Evolutionary conservation across 2,888 invertebrate species (phyloP).

Genomic region (Mesoligia furuncula): DNA sequence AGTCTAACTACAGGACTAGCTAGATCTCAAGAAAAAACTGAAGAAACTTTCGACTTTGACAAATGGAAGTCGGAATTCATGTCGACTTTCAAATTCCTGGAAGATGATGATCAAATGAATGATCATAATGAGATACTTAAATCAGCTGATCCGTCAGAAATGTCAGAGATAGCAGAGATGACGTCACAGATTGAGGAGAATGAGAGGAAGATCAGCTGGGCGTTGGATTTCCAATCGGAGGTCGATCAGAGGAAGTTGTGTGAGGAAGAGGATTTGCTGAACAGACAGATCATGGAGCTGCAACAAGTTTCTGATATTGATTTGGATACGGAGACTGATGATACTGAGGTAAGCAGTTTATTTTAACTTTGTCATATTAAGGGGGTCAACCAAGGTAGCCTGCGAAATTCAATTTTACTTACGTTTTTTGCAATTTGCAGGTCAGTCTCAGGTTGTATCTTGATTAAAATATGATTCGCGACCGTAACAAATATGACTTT

Average conservation of each 20-base stretch:
- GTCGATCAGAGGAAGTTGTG: constrained; percentile 94
- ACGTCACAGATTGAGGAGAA: constrained; percentile 89
- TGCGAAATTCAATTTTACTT: no score
- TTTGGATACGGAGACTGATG: constrained; percentile 95
- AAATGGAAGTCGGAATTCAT: constrained; percentile 87
- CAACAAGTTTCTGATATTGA: constrained; percentile 93
- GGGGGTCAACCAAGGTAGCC: not conserved
- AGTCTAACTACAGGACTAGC: constrained; percentile 84
- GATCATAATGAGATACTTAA: constrained; percentile 85
- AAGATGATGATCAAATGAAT: constrained; percentile 84
- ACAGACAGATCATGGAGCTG: constrained; percentile 94
- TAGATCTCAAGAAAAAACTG: constrained; percentile 85
- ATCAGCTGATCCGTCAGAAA: constrained; percentile 86
- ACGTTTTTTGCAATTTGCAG: no score
- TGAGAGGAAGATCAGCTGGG: constrained; percentile 90
- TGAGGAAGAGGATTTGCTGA: constrained; percentile 94
- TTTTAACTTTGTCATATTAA: not conserved
- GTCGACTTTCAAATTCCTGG: constrained; percentile 84
- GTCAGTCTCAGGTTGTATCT: no score
- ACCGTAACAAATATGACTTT: no score
- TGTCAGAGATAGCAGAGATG: constrained; percentile 89
- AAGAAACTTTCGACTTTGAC: constrained; percentile 85
- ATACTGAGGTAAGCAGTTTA: constrained; percentile 89
- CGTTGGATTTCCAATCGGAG: constrained; percentile 92
- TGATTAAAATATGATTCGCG: no score